Evolutionary conservation across 2,888 invertebrate species (phyloP), one percentile per base, ranked within the genome.

Genomic region (Sesia apiformis): DNA sequence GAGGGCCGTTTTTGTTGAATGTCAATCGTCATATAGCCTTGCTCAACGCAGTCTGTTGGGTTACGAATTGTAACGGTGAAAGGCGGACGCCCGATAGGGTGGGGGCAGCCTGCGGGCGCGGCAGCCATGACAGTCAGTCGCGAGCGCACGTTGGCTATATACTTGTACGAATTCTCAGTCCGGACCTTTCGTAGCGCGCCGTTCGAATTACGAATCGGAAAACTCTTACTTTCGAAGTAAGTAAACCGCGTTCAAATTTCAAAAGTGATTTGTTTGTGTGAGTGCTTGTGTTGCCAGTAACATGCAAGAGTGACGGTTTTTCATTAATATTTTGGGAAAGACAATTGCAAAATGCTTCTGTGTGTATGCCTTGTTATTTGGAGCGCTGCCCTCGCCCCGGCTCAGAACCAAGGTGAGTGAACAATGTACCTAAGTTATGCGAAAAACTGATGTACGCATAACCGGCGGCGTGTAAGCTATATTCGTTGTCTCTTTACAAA

Each of bases 1-100:
- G 68, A 68, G 69, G 67, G 74, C 72, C 65, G 76, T 80, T 83
- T 83, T 82, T 85, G 85, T 80, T 84, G 79, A 85, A 85, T 86
- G 87, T 86, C 87, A 86, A 79, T 86, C 86, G 81, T 78, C 82
- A 72, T 76, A 76, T 72, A 85, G 86, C 86, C 87, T 88, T 86
- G 87, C 84, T 79, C 73, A 85, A 84, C 81, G 66, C 71, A 67
- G 78, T 81, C 71, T 81, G 81, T 84, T 73, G 78, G 78, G 79
- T 74, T 76, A 79, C 78, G 75, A 84, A 84, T 78, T 66, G 69
- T 72, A 72, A 70, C 72, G 72, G 72, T 73, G 72, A 73, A 73
- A 73, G 72, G 80, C 84, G 80, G 76, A 77, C 84, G 80, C 79
- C 69, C 77, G 65, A 74, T 70, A 76, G 78, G 65, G 74, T 70